A percentile compares a stretch with the other conserved stretches of the same genome.
phyloP scores from a whole-genome alignment of 1,140 invertebrate genomes.

The Chrysopa pallens region DNA sequence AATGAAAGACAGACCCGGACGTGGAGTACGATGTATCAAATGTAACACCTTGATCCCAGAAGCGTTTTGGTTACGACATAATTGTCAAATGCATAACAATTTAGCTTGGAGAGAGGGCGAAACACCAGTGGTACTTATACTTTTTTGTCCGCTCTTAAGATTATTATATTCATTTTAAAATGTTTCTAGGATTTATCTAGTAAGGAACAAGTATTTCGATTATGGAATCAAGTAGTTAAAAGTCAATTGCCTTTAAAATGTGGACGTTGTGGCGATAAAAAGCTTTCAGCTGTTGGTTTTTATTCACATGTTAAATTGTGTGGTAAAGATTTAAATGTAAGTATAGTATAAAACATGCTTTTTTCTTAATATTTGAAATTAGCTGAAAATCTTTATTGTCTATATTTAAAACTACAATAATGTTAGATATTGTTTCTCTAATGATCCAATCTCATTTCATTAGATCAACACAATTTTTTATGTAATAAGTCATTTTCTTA shows the following conservation, averaged over 20 bases:
- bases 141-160: too few species aligned
- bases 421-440: too few species aligned
- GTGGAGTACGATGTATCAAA: neutral
- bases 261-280: neutral
- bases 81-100: neutral
- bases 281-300: neutral
- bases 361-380: too few species aligned
- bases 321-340: neutral
- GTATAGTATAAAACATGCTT: neutral
- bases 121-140: neutral
- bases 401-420: too few species aligned
- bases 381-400: too few species aligned
- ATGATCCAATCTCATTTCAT: too few species aligned
- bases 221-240: neutral
- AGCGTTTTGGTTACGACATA: neutral
- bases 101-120: neutral
- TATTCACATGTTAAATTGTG: neutral
- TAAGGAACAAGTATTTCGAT: neutral
- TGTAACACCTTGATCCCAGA: neutral
- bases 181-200: neutral
- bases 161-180: neutral
- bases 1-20: too few species aligned
- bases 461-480: too few species aligned
- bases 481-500: too few species aligned
- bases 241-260: neutral